These are phyloP conservation scores for Ochropleura plecta DNA, from an alignment of 2,888 invertebrate genomes.

Conservation along the genomic window DNA sequence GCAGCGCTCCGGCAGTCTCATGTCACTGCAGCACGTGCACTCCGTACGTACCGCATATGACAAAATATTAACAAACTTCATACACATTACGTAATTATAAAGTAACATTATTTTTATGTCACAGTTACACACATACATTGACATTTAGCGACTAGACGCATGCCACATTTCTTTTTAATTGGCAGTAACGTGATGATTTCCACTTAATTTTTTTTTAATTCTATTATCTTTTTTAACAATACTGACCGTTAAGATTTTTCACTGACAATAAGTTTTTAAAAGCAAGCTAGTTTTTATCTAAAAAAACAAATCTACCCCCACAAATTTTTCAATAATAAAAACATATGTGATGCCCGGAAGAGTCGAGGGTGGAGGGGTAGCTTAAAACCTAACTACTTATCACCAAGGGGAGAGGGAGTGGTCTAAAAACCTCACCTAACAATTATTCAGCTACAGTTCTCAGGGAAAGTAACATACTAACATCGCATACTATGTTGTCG, in stretches of 20 bases:
- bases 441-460: not conserved
- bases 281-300: no score
- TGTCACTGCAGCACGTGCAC: slow-evolving; percentile 86
- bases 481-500: not conserved
- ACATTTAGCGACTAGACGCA: not conserved
- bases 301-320: no score
- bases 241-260: no score
- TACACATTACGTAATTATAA: not conserved
- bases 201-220: no score
- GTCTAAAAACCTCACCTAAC: no score
- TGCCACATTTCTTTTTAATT: not conserved
- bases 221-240: no score
- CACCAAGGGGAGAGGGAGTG: no score
- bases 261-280: no score
- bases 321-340: no score
- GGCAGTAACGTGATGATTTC: not conserved
- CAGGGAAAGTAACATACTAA: not conserved
- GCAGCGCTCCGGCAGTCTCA: slow-evolving; percentile 82
- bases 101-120: not conserved
- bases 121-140: not conserved
- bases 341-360: no score
- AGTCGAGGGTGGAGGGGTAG: no score
- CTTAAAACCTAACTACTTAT: no score
- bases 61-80: not conserved
- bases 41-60: slow-evolving; percentile 75